A percentile compares a stretch with the other conserved stretches of the same genome.
phyloP scores from a whole-genome alignment of 35 echinoderm and acorn worm genomes.

The Strongylocentrotus purpuratus region DNA sequence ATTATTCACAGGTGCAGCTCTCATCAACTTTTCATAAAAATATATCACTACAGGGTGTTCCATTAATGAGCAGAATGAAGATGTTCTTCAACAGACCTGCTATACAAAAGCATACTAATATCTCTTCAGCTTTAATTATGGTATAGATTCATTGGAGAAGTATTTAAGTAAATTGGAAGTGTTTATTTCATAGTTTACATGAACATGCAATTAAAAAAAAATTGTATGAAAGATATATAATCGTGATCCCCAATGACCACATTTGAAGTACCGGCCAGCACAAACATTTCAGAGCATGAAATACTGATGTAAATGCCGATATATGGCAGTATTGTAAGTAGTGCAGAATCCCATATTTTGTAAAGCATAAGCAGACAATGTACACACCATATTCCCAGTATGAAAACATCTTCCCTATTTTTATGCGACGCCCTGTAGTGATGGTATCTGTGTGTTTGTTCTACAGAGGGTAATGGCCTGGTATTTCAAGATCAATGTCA shows the following conservation, averaged over 20 bases:
- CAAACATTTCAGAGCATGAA: too few relatives aligned
- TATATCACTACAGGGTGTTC: neutral
- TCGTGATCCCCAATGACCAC: too few relatives aligned
- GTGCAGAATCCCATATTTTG: too few relatives aligned
- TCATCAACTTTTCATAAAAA: conserved; percentile 54
- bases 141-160: neutral
- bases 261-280: too few relatives aligned
- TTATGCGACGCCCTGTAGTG: neutral
- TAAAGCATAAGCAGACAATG: neutral
- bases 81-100: too few relatives aligned
- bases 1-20: conserved; percentile 53
- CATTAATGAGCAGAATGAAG: neutral
- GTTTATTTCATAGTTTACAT: neutral
- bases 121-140: neutral
- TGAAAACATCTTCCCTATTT: neutral
- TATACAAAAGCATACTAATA: neutral
- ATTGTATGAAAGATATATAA: too few relatives aligned
- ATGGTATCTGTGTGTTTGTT: conserved; percentile 23
- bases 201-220: neutral
- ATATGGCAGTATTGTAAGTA: too few relatives aligned
- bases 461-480: conserved; percentile 34
- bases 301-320: too few relatives aligned
- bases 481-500: conserved; percentile 44
- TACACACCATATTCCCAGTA: neutral
- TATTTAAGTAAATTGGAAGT: neutral